Base-by-base conservation (phyloP, 2,888 invertebrate genomes). In the Eupithecia pulchellata region DNA sequence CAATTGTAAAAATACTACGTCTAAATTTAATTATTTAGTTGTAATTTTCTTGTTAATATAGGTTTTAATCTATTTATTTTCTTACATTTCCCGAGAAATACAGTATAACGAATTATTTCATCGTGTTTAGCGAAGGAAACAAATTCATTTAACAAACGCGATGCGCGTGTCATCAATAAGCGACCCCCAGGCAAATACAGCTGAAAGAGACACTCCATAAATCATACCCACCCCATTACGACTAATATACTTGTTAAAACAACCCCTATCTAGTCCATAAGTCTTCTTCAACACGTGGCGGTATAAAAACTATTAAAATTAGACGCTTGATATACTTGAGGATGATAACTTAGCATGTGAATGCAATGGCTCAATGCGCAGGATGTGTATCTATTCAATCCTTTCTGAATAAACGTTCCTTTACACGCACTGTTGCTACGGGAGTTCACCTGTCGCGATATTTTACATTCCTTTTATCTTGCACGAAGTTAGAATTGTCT, bases 161-260 rank as follows among this genome's bases (percentile, higher is more conserved):
- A 81, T 80, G 79, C 92, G 89, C 91, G 92, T 92, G 92, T 88
- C 92, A 91, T 93, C 92, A 89, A 92, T 93, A 92, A 89, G 85
- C 84, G 83, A 85, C 87, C 90, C 42, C 78, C 86, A 81, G 79
- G 84, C 89, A 89, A 91, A 89, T 89, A 90, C 89, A 88, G 85
- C 89, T 93, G 93, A 84, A 87, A 88, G 85, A 91, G 93, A 93
- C 93, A 90, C 87, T 84, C 87, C 87, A 93, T 94, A 92, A 92
- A 93, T 94, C 94, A 94, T 91, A 84, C 78, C 78, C 86, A 87
- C 93, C 92, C 93, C 82, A 91, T 91, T 88, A 90, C 87, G 82
- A 83, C 89, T 93, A 93, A 93, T 93, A 92, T 89, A 92, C 87
- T 91, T 93, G 93, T 94, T 93, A 91, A 91, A 93, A 93, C 92